These are phyloP conservation scores for Caenorhabditis sulstoni DNA, from an alignment of 2,888 invertebrate genomes.

Conservation along the genomic window DNA sequence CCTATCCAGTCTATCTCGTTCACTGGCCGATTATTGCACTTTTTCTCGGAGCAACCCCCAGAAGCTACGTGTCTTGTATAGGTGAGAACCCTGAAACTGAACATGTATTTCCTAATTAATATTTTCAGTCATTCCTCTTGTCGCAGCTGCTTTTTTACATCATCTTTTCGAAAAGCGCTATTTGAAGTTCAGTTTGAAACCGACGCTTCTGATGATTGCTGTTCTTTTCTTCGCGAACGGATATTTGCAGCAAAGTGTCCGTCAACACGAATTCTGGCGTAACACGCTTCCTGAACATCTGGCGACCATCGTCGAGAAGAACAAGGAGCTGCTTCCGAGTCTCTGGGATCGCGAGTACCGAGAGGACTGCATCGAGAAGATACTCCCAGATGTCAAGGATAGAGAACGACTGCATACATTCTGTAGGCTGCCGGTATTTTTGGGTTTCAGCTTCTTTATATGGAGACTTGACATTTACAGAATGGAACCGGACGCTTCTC, in stretches of 20 bases:
- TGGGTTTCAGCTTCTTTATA: neutral
- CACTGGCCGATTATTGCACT: constrained; percentile 49
- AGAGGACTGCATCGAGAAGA: constrained; percentile 23
- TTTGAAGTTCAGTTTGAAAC: constrained; percentile 7
- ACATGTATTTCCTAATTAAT: neutral
- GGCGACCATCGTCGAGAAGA: constrained; percentile 23
- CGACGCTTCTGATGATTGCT: constrained; percentile 20
- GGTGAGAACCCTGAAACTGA: constrained; percentile 4
- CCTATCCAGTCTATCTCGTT: constrained; percentile 31
- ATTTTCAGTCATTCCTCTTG: constrained; percentile 16
- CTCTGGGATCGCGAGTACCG: constrained; percentile 20
- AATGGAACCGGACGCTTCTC: constrained; percentile 35
- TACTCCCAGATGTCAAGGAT: neutral
- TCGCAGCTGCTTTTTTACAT: constrained; percentile 23
- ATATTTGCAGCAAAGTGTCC: constrained; percentile 34
- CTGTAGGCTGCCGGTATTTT: constrained; percentile 41
- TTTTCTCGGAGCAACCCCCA: neutral
- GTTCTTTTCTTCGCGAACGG: constrained; percentile 24
- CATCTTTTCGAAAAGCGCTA: constrained; percentile 38
- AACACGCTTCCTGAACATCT: neutral
- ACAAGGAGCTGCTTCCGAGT: constrained; percentile 7
- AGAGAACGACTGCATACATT: neutral
- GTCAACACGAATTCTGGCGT: constrained; percentile 28
- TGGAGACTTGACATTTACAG: constrained; percentile 10
- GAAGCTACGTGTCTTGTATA: constrained; percentile 5